Evolutionary conservation across 2,888 invertebrate species (phyloP).

Genomic region (Xanthia togata): DNA sequence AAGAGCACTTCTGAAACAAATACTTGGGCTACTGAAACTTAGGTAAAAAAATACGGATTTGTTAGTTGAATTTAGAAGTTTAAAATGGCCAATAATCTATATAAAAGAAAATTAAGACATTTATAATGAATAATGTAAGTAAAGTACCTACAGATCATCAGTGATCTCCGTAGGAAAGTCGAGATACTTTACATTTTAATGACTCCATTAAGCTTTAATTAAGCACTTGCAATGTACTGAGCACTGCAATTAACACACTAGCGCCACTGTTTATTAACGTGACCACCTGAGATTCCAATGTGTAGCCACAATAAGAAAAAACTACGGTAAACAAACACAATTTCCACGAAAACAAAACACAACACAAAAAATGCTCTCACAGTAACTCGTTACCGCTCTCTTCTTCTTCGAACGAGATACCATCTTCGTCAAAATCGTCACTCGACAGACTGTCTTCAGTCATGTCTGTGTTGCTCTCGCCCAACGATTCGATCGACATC

Average conservation of each 20-base stretch:
- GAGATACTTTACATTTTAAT: constrained; percentile 10
- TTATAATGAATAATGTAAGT: not conserved
- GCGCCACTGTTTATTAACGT: constrained; percentile 42
- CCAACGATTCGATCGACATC: constrained; percentile 73
- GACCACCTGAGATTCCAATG: constrained; percentile 54
- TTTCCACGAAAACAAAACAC: constrained; percentile 58
- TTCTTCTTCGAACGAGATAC: constrained; percentile 55
- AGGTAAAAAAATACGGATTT: not conserved
- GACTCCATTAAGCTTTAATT: constrained; percentile 21
- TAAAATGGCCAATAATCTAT: not conserved
- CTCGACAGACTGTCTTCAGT: constrained; percentile 84
- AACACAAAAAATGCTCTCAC: constrained; percentile 73
- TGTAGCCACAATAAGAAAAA: constrained; percentile 50
- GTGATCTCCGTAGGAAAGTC: not conserved
- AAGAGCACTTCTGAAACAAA: not conserved
- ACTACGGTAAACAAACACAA: constrained; percentile 52
- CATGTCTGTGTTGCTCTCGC: constrained; percentile 71
- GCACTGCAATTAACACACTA: constrained; percentile 45
- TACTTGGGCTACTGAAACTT: not conserved
- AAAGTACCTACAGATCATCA: not conserved
- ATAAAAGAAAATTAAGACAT: not conserved
- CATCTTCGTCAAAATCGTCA: constrained; percentile 59
- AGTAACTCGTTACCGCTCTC: constrained; percentile 70
- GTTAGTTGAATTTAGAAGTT: not conserved
- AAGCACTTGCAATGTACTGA: constrained; percentile 1